Conservation (phyloP, 2,113 vertebrate genomes). For the Naja naja region DNA sequence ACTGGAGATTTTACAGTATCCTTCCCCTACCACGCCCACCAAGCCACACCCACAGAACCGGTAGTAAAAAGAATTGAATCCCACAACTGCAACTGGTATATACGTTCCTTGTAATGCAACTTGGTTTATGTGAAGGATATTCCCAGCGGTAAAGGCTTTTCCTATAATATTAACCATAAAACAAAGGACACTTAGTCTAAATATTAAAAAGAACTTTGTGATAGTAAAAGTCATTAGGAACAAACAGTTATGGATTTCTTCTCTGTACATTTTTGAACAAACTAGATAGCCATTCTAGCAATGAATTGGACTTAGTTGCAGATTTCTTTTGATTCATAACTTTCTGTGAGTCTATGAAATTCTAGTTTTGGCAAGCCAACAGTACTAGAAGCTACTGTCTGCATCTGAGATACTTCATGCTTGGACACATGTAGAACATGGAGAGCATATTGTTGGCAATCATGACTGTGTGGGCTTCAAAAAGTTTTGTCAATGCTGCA, state of each 20-base stretch:
- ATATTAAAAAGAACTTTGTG: neutral
- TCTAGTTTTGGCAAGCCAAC: neutral
- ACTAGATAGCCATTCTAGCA: neutral
- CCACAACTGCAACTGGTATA: too few species aligned
- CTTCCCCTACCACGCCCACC: too few species aligned
- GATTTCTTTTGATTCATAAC: neutral
- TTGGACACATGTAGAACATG: neutral
- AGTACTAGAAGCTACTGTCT: neutral
- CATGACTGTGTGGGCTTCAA: neutral
- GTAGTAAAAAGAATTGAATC: too few species aligned
- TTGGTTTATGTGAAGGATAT: neutral
- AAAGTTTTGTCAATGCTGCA: neutral
- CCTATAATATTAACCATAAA: neutral
- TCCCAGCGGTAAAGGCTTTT: neutral
- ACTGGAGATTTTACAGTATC: too few species aligned
- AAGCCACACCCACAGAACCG: too few species aligned
- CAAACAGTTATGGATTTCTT: neutral
- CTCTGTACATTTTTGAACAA: neutral
- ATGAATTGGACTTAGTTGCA: neutral
- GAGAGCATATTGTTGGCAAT: neutral
- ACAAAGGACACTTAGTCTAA: neutral
- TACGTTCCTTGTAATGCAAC: neutral
- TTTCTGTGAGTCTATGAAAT: neutral
- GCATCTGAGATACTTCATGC: neutral
- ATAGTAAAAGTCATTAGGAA: neutral